Evolutionary conservation across 2,888 invertebrate species (phyloP), one percentile per base, ranked within the genome.

Genomic region (Agriopis leucophaearia): DNA sequence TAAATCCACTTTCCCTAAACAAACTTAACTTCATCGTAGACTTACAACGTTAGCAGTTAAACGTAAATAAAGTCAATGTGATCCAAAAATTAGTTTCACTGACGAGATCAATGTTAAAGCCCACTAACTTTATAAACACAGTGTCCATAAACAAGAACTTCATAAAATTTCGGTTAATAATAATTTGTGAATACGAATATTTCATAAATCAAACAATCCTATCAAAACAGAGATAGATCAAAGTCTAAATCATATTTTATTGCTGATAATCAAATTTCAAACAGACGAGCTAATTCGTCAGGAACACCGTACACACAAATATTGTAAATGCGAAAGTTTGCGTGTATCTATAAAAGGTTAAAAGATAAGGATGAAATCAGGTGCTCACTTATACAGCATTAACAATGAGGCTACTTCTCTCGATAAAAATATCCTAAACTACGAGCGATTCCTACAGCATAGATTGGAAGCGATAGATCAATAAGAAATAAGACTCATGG

Each of bases 151-250:
- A 15, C 38, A 12, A 40, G 8, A 55, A 16, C 42, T 42, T 18
- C 12, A 54, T 54, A 38, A 40, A 40, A 55, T 42, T 18, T 15
- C 18, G 18, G 6, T 55, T 9, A 51, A 42, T 40, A 55, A 40
- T 27, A 55, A 55, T 48, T 13, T 12, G 42, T 13, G 18, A 38
- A 54, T 8, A 38, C 27, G 40, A 63, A 40, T 36, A 51, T 57
- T 50, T 50, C 27, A 56, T 35, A 68, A 63, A 64, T 52, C 54
- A 47, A 64, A 58, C 52, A 52, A 10, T 54, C 59, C 64, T 55
- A 55, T 65, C 42, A 60, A 57, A 64, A 35, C 55, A 50, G 35
- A 60, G 13, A 54, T 52, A 52, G 40, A 58, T 51, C 35, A 58
- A 54, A 54, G 2, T 18, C 35, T 13, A 65, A 56, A 52, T 13